Conservation (phyloP, 1,140 invertebrate genomes). For the Drosophila arawakana region DNA sequence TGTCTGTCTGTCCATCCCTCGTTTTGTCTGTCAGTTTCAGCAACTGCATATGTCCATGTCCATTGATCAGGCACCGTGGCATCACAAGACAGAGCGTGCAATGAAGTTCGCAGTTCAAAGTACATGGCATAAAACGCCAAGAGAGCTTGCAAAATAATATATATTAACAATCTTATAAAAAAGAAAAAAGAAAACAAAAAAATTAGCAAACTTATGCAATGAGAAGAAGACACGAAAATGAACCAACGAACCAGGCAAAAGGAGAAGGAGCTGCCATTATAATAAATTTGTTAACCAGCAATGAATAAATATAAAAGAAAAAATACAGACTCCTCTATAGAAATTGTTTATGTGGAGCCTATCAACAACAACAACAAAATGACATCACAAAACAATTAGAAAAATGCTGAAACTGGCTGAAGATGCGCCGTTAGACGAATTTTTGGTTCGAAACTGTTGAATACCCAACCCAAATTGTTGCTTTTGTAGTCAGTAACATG, state of each 20-base stretch:
- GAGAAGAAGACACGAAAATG: slow-evolving; percentile 62
- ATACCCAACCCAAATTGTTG: slow-evolving; percentile 66
- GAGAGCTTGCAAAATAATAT: slow-evolving; percentile 79
- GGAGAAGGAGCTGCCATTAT: slow-evolving; percentile 44
- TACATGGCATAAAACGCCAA: slow-evolving; percentile 46
- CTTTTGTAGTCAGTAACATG: slow-evolving; percentile 35
- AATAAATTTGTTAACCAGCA: slow-evolving; percentile 74
- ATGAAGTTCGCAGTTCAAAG: slow-evolving; percentile 78
- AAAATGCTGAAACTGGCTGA: slow-evolving; percentile 14
- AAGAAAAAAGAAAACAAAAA: slow-evolving; percentile 72
- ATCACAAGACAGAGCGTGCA: slow-evolving; percentile 32
- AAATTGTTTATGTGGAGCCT: slow-evolving; percentile 24
- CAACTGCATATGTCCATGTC: slow-evolving; percentile 74
- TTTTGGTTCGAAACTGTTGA: not conserved
- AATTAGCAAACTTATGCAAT: slow-evolving; percentile 79
- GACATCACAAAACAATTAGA: slow-evolving; percentile 38
- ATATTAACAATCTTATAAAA: slow-evolving; percentile 83
- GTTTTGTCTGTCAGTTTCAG: slow-evolving; percentile 58
- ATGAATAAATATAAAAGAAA: slow-evolving; percentile 27
- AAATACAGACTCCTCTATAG: slow-evolving; percentile 2
- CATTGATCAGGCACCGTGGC: slow-evolving; percentile 65
- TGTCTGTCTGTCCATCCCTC: slow-evolving; percentile 5
- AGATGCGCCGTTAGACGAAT: slow-evolving; percentile 21
- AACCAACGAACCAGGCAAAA: not conserved
- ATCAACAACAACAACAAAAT: slow-evolving; percentile 3